A percentile compares a stretch with the other conserved stretches of the same genome.
These are phyloP conservation scores for Amazona guildingii DNA, from an alignment of 2,113 vertebrate species.

Conservation along the genomic window DNA sequence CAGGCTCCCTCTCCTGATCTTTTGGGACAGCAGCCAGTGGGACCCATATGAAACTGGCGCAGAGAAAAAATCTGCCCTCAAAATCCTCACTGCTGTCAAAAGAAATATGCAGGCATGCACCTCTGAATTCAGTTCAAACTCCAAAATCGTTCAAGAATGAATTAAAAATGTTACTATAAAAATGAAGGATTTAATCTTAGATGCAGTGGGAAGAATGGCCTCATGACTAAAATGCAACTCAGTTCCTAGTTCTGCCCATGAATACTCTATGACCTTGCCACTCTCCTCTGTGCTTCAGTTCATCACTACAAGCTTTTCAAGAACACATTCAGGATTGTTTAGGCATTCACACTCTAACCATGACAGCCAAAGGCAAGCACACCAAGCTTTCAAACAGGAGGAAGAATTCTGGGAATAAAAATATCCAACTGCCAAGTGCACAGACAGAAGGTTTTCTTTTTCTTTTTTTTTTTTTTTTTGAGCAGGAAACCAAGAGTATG, in stretches of 20 bases:
- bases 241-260: not conserved
- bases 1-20: not conserved
- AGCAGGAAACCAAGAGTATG: not conserved
- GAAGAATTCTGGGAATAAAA: not conserved
- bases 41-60: not conserved
- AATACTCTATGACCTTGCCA: not conserved
- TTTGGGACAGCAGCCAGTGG: rapidly evolving
- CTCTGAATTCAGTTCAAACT: not conserved
- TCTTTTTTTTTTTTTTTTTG: not conserved
- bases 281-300: not conserved
- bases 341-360: not conserved
- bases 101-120: not conserved
- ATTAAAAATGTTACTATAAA: not conserved
- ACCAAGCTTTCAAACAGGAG: not conserved
- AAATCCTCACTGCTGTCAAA: not conserved
- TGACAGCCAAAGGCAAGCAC: not conserved
- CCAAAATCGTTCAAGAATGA: not conserved
- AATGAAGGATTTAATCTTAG: not conserved
- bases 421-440: not conserved
- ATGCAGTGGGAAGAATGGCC: not conserved
- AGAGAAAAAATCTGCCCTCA: not conserved
- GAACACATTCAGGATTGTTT: not conserved
- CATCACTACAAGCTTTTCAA: not conserved
- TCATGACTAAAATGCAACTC: not conserved
- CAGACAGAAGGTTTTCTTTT: not conserved